A percentile compares a stretch with the other conserved stretches of the same genome.
These are phyloP conservation scores for Calephelis virginiensis DNA, from an alignment of 1,140 invertebrate species.

Conservation along the genomic window DNA sequence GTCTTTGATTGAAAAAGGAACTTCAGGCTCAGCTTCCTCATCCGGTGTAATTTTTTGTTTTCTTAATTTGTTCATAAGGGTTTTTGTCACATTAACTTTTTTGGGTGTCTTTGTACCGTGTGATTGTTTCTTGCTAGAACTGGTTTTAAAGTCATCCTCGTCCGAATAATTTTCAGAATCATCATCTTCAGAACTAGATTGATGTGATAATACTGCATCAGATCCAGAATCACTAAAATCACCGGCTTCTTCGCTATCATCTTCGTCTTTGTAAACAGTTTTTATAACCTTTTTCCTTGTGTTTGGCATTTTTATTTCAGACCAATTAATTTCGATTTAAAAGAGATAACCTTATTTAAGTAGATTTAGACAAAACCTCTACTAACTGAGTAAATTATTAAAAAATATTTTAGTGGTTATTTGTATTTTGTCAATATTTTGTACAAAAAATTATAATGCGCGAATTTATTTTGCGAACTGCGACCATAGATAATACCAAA, in stretches of 20 bases:
- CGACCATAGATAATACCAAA: no score
- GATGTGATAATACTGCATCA: slow-evolving; percentile 66
- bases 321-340: no score
- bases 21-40: slow-evolving; percentile 34
- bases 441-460: not conserved
- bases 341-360: not conserved
- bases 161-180: slow-evolving; percentile 38
- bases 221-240: slow-evolving; percentile 76
- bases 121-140: slow-evolving; percentile 29
- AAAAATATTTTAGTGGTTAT: not conserved
- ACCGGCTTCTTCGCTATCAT: slow-evolving; percentile 54
- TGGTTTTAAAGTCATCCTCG: slow-evolving; percentile 47
- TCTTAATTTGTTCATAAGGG: slow-evolving; percentile 49
- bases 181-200: slow-evolving; percentile 56
- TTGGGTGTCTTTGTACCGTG: slow-evolving; percentile 25
- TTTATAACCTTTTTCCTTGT: slow-evolving; percentile 67
- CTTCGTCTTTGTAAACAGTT: slow-evolving; percentile 66
- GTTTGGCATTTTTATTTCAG: slow-evolving; percentile 48
- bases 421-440: slow-evolving; percentile 3
- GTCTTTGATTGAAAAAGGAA: slow-evolving; percentile 63
- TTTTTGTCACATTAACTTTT: slow-evolving; percentile 52
- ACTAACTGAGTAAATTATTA: not conserved
- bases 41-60: slow-evolving; percentile 36
- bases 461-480: not conserved
- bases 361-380: not conserved